These are phyloP conservation scores for Clamator glandarius DNA, from an alignment of 2,797 vertebrate genomes.

Conservation along the genomic window DNA sequence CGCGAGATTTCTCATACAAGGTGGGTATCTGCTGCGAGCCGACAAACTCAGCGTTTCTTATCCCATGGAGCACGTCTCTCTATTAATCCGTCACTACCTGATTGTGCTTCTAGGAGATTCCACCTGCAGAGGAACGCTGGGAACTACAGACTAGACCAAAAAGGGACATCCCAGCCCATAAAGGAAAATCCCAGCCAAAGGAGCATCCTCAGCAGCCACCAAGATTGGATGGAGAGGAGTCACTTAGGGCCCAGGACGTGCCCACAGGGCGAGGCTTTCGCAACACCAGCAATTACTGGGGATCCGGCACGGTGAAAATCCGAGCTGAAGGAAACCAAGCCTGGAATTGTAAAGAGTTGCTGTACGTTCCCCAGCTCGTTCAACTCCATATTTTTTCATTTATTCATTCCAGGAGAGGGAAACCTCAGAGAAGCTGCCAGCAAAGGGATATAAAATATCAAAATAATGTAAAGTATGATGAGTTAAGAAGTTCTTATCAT, in stretches of 20 bases:
- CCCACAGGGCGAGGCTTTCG: not conserved
- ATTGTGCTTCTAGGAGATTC: too few species aligned
- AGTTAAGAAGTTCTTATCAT: fast-evolving
- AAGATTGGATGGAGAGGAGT: not conserved
- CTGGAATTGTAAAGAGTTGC: not conserved
- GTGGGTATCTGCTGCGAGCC: fast-evolving
- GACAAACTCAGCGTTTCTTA: not conserved
- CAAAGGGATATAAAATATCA: fast-evolving
- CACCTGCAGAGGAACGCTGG: not conserved
- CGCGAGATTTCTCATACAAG: fast-evolving
- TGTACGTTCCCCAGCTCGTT: not conserved
- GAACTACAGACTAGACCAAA: not conserved
- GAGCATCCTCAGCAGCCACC: fast-evolving
- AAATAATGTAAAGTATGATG: fast-evolving
- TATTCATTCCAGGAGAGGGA: not conserved
- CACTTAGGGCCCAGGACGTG: not conserved
- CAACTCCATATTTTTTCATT: not conserved
- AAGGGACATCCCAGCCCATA: fast-evolving
- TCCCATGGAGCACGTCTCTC: too few species aligned
- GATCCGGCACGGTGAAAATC: not conserved
- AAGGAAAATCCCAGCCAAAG: too few species aligned
- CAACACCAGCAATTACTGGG: not conserved
- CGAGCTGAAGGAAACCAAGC: not conserved
- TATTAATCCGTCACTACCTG: fast-evolving
- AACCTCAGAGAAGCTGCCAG: not conserved